Evolutionary conservation across 2,888 invertebrate genomes (phyloP).

Genomic region (Anarsia innoxiella): DNA sequence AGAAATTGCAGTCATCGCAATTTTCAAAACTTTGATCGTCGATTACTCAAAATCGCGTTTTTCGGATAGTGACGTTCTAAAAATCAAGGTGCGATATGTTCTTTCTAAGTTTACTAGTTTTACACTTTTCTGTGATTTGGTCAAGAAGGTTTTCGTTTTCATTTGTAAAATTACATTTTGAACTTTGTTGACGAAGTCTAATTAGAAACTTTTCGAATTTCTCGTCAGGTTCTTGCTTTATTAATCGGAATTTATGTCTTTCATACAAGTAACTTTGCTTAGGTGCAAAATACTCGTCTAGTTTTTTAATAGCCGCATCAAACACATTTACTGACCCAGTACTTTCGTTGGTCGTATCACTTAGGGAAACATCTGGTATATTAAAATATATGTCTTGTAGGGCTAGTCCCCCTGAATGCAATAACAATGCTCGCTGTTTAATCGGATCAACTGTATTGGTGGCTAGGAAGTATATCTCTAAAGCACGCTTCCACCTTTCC

Average conservation of each 20-base stretch:
- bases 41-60: no score
- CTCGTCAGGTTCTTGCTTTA: no score
- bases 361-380: constrained; percentile 10
- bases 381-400: no score
- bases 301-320: no score
- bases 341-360: background rate
- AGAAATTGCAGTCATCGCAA: no score
- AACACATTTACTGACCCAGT: no score
- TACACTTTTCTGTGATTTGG: constrained; percentile 17
- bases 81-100: no score
- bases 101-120: constrained; percentile 14
- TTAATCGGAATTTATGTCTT: background rate
- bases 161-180: constrained; percentile 15
- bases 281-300: no score
- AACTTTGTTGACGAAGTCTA: constrained; percentile 16
- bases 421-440: constrained; percentile 1
- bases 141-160: constrained; percentile 14
- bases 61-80: no score
- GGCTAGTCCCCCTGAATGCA: constrained; percentile 11
- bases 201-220: no score
- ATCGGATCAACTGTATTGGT: background rate
- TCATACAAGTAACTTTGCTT: constrained; percentile 2
- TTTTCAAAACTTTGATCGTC: no score
- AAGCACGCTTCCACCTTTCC: no score
- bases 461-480: constrained; percentile 5